Evolutionary conservation across 2,888 invertebrate species (phyloP).

Genomic region (Nomada ruficornis): DNA sequence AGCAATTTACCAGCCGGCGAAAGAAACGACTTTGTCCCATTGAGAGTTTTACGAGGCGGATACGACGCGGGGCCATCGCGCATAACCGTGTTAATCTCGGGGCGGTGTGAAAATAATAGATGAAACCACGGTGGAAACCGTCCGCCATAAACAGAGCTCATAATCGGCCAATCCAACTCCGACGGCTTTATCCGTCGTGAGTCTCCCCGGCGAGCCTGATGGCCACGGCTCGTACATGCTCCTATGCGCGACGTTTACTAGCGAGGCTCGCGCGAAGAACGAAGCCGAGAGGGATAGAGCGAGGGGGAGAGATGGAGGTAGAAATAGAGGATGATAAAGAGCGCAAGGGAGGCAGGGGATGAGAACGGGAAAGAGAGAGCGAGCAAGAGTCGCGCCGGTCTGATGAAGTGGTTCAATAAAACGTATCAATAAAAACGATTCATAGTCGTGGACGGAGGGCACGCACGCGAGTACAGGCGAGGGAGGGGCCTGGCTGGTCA

Average conservation of each 20-base stretch:
- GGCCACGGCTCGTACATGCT: background rate
- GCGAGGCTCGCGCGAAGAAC: conserved; percentile 12
- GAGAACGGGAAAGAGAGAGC: conserved; percentile 4
- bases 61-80: background rate
- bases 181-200: conserved; percentile 41
- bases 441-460: conserved; percentile 62
- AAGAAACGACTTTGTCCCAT: background rate
- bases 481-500: conserved; percentile 25
- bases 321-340: background rate
- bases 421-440: conserved; percentile 71
- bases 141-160: conserved; percentile 41
- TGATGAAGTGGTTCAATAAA: conserved; percentile 68
- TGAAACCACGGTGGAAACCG: conserved; percentile 17
- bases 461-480: conserved; percentile 43
- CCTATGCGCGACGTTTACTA: conserved; percentile 30
- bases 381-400: conserved; percentile 32
- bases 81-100: conserved; percentile 34
- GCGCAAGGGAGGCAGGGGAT: background rate
- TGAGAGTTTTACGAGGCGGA: conserved; percentile 29
- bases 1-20: conserved; percentile 19
- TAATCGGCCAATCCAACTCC: conserved; percentile 37
- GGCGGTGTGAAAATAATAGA: conserved; percentile 47
- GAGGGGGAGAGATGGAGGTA: conserved; percentile 2
- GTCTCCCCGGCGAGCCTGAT: conserved; percentile 17
- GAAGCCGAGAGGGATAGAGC: conserved; percentile 8